Base-by-base conservation (phyloP, 2,888 invertebrate species). In the Leptopterna dolabrata region DNA sequence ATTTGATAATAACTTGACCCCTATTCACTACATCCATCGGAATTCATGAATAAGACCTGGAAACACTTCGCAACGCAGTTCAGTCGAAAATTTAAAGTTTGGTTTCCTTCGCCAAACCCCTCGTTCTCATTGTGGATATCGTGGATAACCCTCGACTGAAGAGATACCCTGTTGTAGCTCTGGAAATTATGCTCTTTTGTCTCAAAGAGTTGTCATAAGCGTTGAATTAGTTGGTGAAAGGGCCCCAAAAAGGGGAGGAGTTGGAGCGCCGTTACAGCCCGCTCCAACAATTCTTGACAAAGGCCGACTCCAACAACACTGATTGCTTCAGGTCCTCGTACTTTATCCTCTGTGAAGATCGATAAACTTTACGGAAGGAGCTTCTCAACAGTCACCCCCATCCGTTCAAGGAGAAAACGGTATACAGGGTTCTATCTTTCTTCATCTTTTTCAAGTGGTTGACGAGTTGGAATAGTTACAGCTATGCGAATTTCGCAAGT, bases 231-330 rank as follows among this genome's bases (percentile, higher is more conserved):
- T 41, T 41, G 73, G 73, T 73, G 73, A 41, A 73, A 73, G 73
- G 36, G n/a, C 27, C 27, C 63, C 19, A 63, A 63, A 63, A 63
- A 24, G 71, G 71, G 14, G 19, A 29, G 73, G 29, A 29, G 27
- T 73, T 29, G 73, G 73, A 73, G 73, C 73, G 36, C 41, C 63
- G 63, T 63, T 63, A 24, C 63, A 24, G 24, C 63, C 41, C 73
- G 73, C 73, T 73, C 41, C 36, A 73, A 73, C 73, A 73, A 73
- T 73, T 78, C 78, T 78, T 45, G 78, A 78, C 78, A 78, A 78
- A 78, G 78, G 78, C 78, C 27, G 27, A 6, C 78, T 78, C 78
- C 78, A 78, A 78, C 78, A 78, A 78, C 78, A 78, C 78, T 78
- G 78, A 78, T 78, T 78, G 78, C 78, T 78, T 43, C 45, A 43